Base-by-base conservation (phyloP, 2,113 vertebrate species). In the Eurypyga helias region DNA sequence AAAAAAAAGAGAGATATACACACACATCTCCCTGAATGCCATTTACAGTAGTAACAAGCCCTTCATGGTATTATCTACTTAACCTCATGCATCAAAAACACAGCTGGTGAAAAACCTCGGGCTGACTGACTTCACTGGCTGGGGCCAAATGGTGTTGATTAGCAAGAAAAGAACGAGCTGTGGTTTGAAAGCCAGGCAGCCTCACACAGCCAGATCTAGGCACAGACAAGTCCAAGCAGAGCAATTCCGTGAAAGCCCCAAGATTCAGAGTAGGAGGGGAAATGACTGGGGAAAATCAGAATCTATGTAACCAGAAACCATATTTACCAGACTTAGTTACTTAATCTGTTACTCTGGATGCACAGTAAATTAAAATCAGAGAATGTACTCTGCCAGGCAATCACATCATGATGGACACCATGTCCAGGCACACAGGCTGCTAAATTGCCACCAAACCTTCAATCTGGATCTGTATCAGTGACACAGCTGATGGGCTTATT, bases 251-350 rank as follows among this genome's bases (percentile, higher is more conserved):
- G 38, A 38, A 71, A 87, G 28, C 0, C 0, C 17, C 13, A 46
- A 55, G 38, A 18, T 64, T 73, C 3, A 2, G 9, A 1, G 2
- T 2, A 11, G 7, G 7, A 41, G 3, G 12, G 13, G 2, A 17
- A 84, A 41, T 2, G 14, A 12, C 12, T 14, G 5, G 24, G 11
- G 1, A 13, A 31, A 5, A 8, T 5, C 62, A 6, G 70, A 72
- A 38, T 64, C 10, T 57, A 5, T 64, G n/a, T 51, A 79, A 90
- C 82, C 7, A 87, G 25, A 80, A 82, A 33, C 26, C 18, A 64
- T 72, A 45, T 87, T 91, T 93, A 83, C 18, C 43, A 45, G 26
- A 55, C 7, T 65, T 51, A 17, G 6, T 78, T 84, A 62, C 84
- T 94, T 89, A 36, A 54, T 66, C 46, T 88, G 83, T 61, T 88